Evolutionary conservation across 2,113 vertebrate genomes (phyloP), one percentile per base, ranked within the genome.

Genomic region (Okapia johnstoni): DNA sequence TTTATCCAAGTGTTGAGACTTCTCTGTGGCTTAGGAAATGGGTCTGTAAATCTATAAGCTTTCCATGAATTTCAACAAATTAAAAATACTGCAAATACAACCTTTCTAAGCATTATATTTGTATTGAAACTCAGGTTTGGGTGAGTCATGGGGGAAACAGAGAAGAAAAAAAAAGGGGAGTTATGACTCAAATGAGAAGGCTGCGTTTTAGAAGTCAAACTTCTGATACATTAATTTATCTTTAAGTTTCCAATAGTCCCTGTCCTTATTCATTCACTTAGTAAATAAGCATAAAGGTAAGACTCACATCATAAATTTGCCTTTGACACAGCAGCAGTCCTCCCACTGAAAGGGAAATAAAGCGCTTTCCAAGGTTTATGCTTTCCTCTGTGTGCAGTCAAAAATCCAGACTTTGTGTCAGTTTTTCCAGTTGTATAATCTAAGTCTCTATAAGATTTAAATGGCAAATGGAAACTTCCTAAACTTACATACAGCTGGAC

Each of bases 401-500:
- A 90, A 88, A 54, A n/a, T 30, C 12, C 30, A 85, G n/a, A 89
- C 12, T 83, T 58, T 4, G 12, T 36, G 5, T 55, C 92, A 46
- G 17, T 46, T 33, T 87, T 94, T 70, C 55, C 43, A 80, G 5
- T 50, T 55, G 63, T 28, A 85, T 36, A 84, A 61, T n/a, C 36
- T 66, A 97, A 88, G 26, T 14, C 7, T 92, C 43, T 36, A 0
- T 43, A 46, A 66, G 33, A 92, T 77, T 83, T 85, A 94, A 96
- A 85, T 40, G 40, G 86, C 77, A 97, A 96, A 43, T 55, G 52
- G 61, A 89, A 92, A 83, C 80, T 89, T 94, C 52, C 63, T 70
- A 13, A 17, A 93, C 92, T 19, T n/a, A 19, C 2, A 33, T 23
- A 16, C 11, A 87, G 4, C 19, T 33, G 2, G 10, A 91, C 79